Conservation (phyloP, 2,797 vertebrate species). For the Heliangelus exortis region DNA sequence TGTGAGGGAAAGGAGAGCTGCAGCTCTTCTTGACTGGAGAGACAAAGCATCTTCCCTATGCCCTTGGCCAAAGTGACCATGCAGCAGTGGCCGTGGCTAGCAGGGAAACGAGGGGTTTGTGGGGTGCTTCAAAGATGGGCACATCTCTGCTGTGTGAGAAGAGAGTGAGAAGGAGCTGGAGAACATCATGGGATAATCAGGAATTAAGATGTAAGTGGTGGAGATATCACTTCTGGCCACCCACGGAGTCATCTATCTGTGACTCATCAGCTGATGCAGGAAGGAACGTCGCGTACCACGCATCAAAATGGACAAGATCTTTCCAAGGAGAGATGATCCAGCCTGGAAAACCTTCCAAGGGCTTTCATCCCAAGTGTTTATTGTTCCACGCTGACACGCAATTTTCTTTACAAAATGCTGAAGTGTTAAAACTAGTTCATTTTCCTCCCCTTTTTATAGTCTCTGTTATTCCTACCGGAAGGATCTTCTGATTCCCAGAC, state of each 20-base stretch:
- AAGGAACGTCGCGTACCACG: conserved; percentile 12
- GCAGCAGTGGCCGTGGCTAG: no score
- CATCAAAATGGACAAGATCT: conserved; percentile 54
- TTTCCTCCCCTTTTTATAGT: neutral
- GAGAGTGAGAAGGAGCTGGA: conserved; percentile 4
- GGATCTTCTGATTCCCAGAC: conserved; percentile 31
- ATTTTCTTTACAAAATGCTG: neutral
- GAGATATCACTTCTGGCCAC: conserved; percentile 66
- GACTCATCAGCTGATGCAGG: conserved; percentile 66
- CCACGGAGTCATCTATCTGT: conserved; percentile 60
- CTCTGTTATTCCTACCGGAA: conserved; percentile 24
- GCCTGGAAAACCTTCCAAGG: conserved; percentile 5
- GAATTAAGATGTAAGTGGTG: conserved; percentile 54
- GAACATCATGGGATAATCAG: conserved; percentile 64
- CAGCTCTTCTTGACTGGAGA: neutral
- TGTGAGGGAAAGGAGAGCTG: neutral
- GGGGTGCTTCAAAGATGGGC: neutral
- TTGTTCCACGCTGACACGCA: neutral
- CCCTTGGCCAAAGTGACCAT: neutral
- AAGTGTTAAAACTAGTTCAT: neutral
- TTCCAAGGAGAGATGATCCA: neutral
- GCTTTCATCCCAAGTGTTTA: conserved; percentile 1
- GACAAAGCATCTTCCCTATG: neutral
- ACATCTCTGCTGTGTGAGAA: neutral
- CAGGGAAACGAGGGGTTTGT: neutral